Evolutionary conservation across 2,113 vertebrate species (phyloP).

Genomic region (Thalassoma bifasciatum): DNA sequence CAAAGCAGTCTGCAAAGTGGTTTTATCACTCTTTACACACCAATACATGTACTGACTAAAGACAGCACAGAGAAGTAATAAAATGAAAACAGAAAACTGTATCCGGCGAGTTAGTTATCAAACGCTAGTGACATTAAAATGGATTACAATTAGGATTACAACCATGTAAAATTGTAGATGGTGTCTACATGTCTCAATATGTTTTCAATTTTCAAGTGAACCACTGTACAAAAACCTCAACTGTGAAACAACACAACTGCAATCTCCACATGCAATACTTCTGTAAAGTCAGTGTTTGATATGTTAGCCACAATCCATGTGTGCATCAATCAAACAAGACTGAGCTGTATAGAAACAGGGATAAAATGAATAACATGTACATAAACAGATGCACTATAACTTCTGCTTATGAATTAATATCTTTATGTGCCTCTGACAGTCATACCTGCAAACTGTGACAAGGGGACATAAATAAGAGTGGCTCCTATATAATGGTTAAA

Average conservation of each 20-base stretch:
- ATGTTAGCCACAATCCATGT: too few relatives aligned
- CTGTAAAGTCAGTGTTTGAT: too few relatives aligned
- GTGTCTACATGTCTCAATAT: too few relatives aligned
- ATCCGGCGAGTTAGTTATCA: background rate
- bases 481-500: background rate
- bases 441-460: background rate
- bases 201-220: too few relatives aligned
- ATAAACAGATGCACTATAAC: too few relatives aligned
- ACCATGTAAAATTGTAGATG: background rate
- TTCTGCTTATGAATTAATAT: too few relatives aligned
- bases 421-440: background rate
- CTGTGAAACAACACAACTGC: background rate
- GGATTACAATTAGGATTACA: background rate
- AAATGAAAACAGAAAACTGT: constrained; percentile 20
- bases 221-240: too few relatives aligned
- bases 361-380: background rate
- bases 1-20: constrained; percentile 50
- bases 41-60: constrained; percentile 26
- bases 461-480: background rate
- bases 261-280: background rate
- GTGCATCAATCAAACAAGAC: too few relatives aligned
- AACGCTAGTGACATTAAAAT: background rate
- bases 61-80: constrained; percentile 15
- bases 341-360: background rate
- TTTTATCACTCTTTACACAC: constrained; percentile 50